phyloP scores from a whole-genome alignment of 2,888 invertebrate species.

The Gasteruption jaculator region DNA sequence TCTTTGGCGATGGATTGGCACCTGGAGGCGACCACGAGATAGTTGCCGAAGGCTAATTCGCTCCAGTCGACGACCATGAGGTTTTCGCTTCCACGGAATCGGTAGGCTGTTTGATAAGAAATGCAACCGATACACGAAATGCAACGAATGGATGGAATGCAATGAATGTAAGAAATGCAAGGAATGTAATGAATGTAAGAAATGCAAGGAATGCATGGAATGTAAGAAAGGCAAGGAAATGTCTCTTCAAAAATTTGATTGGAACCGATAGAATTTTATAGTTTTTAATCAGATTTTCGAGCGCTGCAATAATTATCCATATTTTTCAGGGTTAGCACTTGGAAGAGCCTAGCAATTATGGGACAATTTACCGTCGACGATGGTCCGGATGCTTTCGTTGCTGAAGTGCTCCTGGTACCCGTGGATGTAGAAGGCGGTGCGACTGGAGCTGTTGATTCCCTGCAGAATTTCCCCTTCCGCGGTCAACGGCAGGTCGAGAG shows the following conservation, averaged over 20 bases:
- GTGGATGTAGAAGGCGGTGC: constrained; percentile 29
- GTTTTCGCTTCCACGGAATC: constrained; percentile 30
- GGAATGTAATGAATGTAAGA: constrained; percentile 1
- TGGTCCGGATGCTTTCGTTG: constrained; percentile 28
- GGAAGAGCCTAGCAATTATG: too few species aligned
- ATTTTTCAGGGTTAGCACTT: too few species aligned
- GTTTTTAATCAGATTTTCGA: too few species aligned
- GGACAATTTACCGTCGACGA: constrained; percentile 29
- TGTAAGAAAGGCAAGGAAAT: neutral
- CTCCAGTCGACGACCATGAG: constrained; percentile 38
- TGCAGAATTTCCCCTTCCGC: constrained; percentile 19
- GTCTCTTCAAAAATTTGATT: too few species aligned
- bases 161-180: constrained; percentile 1
- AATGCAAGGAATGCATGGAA: neutral
- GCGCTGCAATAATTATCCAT: too few species aligned
- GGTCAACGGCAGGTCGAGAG: too few species aligned
- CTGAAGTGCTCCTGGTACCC: constrained; percentile 28
- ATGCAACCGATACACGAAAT: too few species aligned
- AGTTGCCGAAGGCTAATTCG: constrained; percentile 25
- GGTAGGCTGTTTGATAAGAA: constrained; percentile 35
- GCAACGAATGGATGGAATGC: neutral
- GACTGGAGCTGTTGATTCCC: constrained; percentile 22
- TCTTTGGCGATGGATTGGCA: constrained; percentile 22
- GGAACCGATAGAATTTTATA: neutral
- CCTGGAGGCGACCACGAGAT: constrained; percentile 19